Evolutionary conservation across 1,140 invertebrate genomes (phyloP), one percentile per base, ranked within the genome.

Genomic region (Caerostris extrusa): DNA sequence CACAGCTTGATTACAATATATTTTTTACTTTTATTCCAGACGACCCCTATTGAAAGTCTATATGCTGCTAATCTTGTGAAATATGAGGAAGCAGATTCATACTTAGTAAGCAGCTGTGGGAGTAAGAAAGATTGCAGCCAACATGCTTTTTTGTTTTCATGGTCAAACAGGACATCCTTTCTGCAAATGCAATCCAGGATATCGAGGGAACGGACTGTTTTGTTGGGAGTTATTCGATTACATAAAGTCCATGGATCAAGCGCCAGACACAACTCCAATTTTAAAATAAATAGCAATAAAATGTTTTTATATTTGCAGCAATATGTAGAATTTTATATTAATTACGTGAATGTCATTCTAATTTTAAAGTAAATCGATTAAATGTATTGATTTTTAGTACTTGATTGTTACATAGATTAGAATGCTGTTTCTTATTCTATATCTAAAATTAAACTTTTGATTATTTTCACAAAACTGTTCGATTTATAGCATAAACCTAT

Each of bases 201-300:
- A 58, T n/a, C 17, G 87, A 67, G 93, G 93, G 6, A 94, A 90
- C 58, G 93, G 93, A 5, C 69, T 90, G n/a, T 94, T 94, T 19
- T 90, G 93, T 53, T 94, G 93, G 93, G 93, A 94, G 14, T 88
- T 93, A 12, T 82, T 89, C 2, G 92, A 93, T n/a, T 93, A 77
- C 6, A 77, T 77, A 4, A 12, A 34, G 34, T 19, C 19, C 10
- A 77, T 53, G 53, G 71, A 77, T 50, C 71, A 77, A 77, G 50
- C 7, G 34, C 50, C 50, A 77, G 71, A 53, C 4, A 77, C 12
- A 12, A 12, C 71, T 12, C 71, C 71, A 5, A 34, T 50, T 53
- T 77, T 50, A 77, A 50, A 1, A 34, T 34, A 34, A 34, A 34
- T 34, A 34, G 34, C 34, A 34, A 34, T 34, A 34, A 34, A 34